A percentile compares a stretch with the other conserved stretches of the same genome.
phyloP scores from a whole-genome alignment of 2,888 invertebrate species.

The Agrotis ipsilon region DNA sequence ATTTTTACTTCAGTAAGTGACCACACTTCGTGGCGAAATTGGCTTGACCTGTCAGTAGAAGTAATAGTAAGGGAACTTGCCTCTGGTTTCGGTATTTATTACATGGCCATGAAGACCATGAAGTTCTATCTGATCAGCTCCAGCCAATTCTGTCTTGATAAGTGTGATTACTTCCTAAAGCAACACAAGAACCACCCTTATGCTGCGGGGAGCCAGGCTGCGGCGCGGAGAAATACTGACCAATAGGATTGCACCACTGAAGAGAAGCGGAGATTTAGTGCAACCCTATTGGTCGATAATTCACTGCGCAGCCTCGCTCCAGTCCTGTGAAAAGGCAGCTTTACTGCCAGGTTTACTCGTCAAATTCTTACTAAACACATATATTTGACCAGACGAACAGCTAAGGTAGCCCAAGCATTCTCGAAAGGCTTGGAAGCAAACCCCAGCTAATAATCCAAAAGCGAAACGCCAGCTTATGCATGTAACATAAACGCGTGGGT shows the following conservation, averaged over 20 bases:
- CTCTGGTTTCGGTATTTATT: too few species aligned
- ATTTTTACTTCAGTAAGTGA: neutral
- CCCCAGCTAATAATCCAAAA: slow-evolving; percentile 58
- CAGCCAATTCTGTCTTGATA: neutral
- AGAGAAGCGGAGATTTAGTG: too few species aligned
- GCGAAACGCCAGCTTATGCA: slow-evolving; percentile 64
- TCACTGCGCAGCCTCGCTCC: too few species aligned
- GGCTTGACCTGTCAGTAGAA: too few species aligned
- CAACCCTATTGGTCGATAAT: too few species aligned
- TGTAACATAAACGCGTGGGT: slow-evolving; percentile 70
- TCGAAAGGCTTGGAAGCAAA: slow-evolving; percentile 9
- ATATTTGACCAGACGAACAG: neutral
- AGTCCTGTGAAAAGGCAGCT: too few species aligned
- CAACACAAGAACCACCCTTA: neutral
- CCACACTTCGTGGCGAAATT: neutral
- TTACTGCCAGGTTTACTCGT: neutral
- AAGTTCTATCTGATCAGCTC: neutral
- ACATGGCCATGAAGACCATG: neutral
- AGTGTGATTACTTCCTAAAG: neutral
- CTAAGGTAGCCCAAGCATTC: slow-evolving; percentile 6
- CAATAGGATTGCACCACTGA: too few species aligned
- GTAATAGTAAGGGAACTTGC: too few species aligned
- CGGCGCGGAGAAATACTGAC: too few species aligned
- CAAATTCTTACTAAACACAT: neutral
- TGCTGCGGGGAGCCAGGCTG: too few species aligned